Conservation (phyloP, 1,140 invertebrate genomes). For the Eufriesea mexicana region DNA sequence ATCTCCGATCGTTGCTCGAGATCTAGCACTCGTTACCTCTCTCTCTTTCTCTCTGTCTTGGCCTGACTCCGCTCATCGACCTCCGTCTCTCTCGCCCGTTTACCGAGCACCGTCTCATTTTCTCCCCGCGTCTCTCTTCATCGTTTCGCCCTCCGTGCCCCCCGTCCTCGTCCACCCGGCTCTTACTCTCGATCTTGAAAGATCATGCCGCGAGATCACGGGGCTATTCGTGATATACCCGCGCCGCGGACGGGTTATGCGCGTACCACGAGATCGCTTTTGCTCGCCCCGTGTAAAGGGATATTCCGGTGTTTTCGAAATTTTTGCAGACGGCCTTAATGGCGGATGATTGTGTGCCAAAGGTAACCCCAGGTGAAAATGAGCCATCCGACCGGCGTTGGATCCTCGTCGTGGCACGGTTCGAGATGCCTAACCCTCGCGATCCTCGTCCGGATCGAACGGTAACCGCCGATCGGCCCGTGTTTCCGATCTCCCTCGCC, state of each 20-base stretch:
- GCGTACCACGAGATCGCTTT: constrained; percentile 48
- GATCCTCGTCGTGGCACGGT: constrained; percentile 4
- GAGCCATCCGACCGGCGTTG: constrained; percentile 51
- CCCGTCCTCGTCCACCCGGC: constrained; percentile 16
- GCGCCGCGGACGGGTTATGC: constrained; percentile 62
- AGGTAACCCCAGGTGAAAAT: constrained; percentile 75
- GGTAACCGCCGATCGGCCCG: constrained; percentile 21
- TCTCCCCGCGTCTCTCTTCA: constrained; percentile 13
- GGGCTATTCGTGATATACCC: constrained; percentile 67
- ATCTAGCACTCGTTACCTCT: constrained; percentile 72
- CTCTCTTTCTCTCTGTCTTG: not conserved
- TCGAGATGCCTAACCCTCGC: not conserved
- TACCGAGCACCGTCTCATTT: constrained; percentile 23
- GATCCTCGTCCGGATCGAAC: constrained; percentile 2
- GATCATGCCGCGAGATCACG: constrained; percentile 72
- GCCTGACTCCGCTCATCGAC: not conserved
- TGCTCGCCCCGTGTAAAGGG: constrained; percentile 68
- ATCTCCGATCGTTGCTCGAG: constrained; percentile 75
- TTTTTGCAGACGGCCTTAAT: constrained; percentile 76
- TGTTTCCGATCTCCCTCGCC: constrained; percentile 8
- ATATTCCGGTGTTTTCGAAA: constrained; percentile 73
- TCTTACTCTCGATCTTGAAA: constrained; percentile 58
- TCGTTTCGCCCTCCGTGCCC: not conserved
- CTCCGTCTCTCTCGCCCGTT: not conserved
- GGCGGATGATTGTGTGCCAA: constrained; percentile 77